These are phyloP conservation scores for Elephas maximus DNA, from an alignment of 2,113 vertebrate genomes.

Conservation along the genomic window DNA sequence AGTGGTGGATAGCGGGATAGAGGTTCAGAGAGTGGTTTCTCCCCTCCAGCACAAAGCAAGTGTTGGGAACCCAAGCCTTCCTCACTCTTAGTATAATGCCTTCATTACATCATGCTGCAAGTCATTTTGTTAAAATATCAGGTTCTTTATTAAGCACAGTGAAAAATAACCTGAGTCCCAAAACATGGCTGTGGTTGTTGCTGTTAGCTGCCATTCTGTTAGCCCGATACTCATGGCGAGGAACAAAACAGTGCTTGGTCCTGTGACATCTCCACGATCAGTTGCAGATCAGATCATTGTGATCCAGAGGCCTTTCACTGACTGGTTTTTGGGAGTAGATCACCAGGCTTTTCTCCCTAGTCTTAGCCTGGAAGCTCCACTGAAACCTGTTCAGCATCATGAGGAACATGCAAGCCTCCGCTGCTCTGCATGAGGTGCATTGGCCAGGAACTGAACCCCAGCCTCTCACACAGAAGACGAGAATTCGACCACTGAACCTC, in stretches of 20 bases:
- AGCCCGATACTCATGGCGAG: no score
- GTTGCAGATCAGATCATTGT: not conserved
- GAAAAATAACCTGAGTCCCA: not conserved
- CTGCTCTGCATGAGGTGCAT: not conserved
- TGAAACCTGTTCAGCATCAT: not conserved
- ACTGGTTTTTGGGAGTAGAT: not conserved
- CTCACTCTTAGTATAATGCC: not conserved
- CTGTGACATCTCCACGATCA: not conserved
- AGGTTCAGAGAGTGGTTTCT: not conserved
- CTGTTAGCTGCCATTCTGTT: not conserved
- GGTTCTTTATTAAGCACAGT: slow-evolving; percentile 3
- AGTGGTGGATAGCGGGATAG: not conserved
- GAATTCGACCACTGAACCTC: not conserved
- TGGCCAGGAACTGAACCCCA: not conserved
- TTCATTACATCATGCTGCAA: not conserved
- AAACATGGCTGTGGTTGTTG: not conserved
- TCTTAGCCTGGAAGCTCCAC: not conserved
- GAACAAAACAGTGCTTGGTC: not conserved
- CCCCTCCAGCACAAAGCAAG: not conserved
- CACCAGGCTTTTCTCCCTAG: not conserved
- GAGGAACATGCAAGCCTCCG: not conserved
- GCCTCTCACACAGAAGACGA: not conserved
- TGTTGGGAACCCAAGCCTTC: not conserved
- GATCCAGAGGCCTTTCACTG: not conserved
- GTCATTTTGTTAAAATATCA: not conserved